A percentile compares a stretch with the other conserved stretches of the same genome.
Evolutionary conservation across 2,888 invertebrate genomes (phyloP).

Genomic region (Tetragonisca angustula): DNA sequence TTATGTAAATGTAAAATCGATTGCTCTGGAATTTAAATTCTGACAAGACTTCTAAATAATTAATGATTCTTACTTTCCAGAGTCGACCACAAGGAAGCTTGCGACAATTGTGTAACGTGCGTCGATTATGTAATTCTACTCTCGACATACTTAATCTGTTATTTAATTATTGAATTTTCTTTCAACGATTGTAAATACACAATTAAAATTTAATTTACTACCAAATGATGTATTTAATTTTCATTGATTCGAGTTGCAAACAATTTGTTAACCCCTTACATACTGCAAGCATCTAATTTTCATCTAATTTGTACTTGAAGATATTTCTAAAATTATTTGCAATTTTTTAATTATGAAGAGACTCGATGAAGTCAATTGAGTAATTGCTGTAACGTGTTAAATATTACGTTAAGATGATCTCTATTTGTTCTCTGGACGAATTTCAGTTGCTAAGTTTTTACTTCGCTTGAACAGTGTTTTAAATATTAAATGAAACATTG

Average conservation of each 20-base stretch:
- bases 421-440: not conserved
- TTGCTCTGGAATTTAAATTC: not conserved
- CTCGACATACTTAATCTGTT: not conserved
- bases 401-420: not conserved
- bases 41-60: not conserved
- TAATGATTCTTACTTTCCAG: constrained; percentile 11
- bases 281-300: too few relatives aligned
- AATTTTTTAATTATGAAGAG: not conserved
- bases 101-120: constrained; percentile 8
- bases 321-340: not conserved
- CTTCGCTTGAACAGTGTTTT: not conserved
- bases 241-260: not conserved
- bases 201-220: not conserved
- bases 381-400: not conserved
- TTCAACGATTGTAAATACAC: not conserved
- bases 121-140: constrained; percentile 6
- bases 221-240: not conserved
- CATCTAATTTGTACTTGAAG: too few relatives aligned
- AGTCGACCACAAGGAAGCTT: not conserved
- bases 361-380: not conserved
- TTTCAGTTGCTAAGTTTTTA: constrained; percentile 20
- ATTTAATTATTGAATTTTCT: too few relatives aligned
- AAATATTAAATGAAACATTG: too few relatives aligned
- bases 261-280: not conserved
- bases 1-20: constrained; percentile 8